Evolutionary conservation across 2,797 vertebrate species (phyloP).

Genomic region (Melanotaenia nigrans): DNA sequence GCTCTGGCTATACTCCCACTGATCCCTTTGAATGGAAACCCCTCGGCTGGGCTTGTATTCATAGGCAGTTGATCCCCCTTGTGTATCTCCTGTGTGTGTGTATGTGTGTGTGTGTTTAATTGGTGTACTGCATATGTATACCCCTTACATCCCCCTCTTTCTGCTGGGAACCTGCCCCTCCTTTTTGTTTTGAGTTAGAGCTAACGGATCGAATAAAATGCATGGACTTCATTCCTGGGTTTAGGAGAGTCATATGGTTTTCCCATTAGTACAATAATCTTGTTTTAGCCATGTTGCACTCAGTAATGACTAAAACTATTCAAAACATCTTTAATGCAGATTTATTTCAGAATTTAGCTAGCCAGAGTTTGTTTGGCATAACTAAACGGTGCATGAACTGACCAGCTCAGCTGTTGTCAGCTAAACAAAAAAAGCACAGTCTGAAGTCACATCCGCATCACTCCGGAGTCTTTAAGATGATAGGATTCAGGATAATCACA

Average conservation of each 20-base stretch:
- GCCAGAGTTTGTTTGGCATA: slow-evolving; percentile 41
- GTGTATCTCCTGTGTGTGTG: slow-evolving; percentile 25
- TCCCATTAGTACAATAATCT: slow-evolving; percentile 38
- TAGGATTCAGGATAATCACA: slow-evolving; percentile 25
- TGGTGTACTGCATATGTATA: slow-evolving; percentile 36
- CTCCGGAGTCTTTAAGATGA: slow-evolving; percentile 13
- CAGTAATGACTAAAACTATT: slow-evolving; percentile 42
- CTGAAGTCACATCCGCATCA: slow-evolving; percentile 9
- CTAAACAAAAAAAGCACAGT: background rate
- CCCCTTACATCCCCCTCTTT: slow-evolving; percentile 23
- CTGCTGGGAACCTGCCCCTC: slow-evolving; percentile 18
- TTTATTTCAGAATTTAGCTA: slow-evolving; percentile 33
- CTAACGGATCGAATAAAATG: slow-evolving; percentile 49
- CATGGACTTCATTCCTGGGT: slow-evolving; percentile 50
- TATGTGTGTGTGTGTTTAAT: slow-evolving; percentile 15
- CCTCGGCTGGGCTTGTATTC: slow-evolving; percentile 53
- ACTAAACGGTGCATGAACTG: slow-evolving; percentile 9
- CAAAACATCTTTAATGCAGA: slow-evolving; percentile 54
- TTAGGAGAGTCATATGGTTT: slow-evolving; percentile 47
- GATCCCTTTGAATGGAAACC: slow-evolving; percentile 62
- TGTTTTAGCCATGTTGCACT: slow-evolving; percentile 44
- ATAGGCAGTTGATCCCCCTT: slow-evolving; percentile 40
- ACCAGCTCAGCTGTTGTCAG: background rate
- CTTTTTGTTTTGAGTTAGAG: slow-evolving; percentile 55
- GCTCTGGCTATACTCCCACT: slow-evolving; percentile 53